Evolutionary conservation across 2,797 vertebrate species (phyloP), one percentile per base, ranked within the genome.

Genomic region (Acropternis orthonyx): DNA sequence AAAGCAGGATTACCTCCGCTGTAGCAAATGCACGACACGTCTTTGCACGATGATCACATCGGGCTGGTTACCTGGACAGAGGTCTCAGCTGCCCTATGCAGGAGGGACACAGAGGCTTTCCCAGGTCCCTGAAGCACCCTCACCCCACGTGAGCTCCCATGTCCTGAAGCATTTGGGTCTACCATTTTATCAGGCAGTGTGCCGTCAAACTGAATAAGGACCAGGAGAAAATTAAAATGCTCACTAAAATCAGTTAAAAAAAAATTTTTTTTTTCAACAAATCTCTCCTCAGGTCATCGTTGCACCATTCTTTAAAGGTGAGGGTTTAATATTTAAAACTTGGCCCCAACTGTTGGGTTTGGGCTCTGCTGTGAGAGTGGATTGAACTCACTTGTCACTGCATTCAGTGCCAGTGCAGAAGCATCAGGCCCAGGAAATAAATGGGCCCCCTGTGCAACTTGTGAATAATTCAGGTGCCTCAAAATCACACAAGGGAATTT

Each of bases 401-500:
- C 17, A 1, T 49, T 80, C 65, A 59, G 67, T 0, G 0, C 39
- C 12, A 7, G 15, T 44, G 63, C 67, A 67, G 78, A 68, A 89
- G 43, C 7, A 7, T 56, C 84, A 88, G 82, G 62, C 28, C 54
- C 6, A 32, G 81, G 85, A 81, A 90, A 89, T 65, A 88, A 90
- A 89, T 65, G 89, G 85, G 58, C 62, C 58, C 71, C 81, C 61
- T 15, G 24, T 61, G 75, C 30, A 32, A 89, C 72, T 79, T 79
- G 71, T 92, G 92, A 95, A 95, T 95, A 89, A 95, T 91, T 94
- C 86, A 91, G 81, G 65, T 89, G 72, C 87, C 93, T 92, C 68
- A 67, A 80, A 89, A 71, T 87, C 79, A 61, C 75, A 80, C 65
- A 19, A 17, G 89, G 89, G 85, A 93, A 52, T 77, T 56, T 3